phyloP scores from a whole-genome alignment of 1,140 invertebrate species.

The Neoseiulus cucumeris region DNA sequence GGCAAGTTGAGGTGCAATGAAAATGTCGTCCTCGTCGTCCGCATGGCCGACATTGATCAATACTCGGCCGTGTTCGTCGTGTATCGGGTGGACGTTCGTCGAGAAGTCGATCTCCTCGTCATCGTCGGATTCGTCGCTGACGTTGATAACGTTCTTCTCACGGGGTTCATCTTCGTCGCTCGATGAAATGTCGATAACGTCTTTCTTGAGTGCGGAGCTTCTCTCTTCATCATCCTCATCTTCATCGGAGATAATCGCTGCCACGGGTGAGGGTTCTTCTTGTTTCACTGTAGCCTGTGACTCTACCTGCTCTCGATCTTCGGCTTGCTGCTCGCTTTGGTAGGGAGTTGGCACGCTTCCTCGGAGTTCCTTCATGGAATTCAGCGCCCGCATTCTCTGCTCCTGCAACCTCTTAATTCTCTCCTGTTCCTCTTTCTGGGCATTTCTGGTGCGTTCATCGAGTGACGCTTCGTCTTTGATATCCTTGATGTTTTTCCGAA shows the following conservation, averaged over 20 bases:
- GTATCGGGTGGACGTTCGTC: constrained; percentile 22
- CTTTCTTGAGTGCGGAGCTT: constrained; percentile 12
- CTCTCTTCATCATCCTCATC: constrained; percentile 18
- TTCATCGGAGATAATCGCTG: constrained; percentile 11
- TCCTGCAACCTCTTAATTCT: constrained; percentile 32
- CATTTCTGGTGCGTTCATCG: constrained; percentile 70
- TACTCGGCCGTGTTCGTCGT: constrained; percentile 74
- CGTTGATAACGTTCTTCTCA: background rate
- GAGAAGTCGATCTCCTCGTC: background rate
- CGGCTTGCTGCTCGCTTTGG: background rate
- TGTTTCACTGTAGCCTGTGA: constrained; percentile 9
- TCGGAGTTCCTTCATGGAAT: constrained; percentile 24
- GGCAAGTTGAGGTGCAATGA: constrained; percentile 74
- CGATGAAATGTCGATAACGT: constrained; percentile 13
- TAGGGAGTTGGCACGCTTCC: constrained; percentile 24
- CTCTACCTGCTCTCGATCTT: constrained; percentile 11
- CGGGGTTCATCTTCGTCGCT: constrained; percentile 10
- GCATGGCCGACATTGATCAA: constrained; percentile 91
- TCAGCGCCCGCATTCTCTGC: constrained; percentile 18
- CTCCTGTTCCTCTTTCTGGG: constrained; percentile 76
- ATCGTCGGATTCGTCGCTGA: constrained; percentile 1
- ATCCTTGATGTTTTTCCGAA: constrained; percentile 50
- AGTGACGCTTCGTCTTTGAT: constrained; percentile 78
- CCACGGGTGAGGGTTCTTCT: background rate
- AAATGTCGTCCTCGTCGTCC: constrained; percentile 74